Evolutionary conservation across 2,888 invertebrate genomes (phyloP).

Genomic region (Callosobruchus maculatus): DNA sequence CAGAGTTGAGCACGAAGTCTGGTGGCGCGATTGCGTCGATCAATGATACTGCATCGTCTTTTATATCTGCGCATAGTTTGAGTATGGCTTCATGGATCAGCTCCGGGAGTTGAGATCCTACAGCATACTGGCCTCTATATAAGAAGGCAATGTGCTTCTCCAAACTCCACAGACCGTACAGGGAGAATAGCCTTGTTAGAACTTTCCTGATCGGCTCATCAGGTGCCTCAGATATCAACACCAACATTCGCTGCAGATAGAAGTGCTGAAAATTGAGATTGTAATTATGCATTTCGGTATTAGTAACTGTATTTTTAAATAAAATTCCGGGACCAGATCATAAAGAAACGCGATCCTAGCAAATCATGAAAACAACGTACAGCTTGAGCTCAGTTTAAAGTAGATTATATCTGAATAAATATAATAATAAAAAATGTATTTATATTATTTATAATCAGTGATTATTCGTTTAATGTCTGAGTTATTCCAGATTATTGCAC

Average conservation of each 20-base stretch:
- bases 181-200: conserved; percentile 58
- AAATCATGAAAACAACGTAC: no score
- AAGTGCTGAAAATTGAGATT: conserved; percentile 52
- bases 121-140: conserved; percentile 62
- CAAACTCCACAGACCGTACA: conserved; percentile 64
- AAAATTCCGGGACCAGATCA: no score
- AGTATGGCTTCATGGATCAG: conserved; percentile 67
- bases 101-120: conserved; percentile 53
- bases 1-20: conserved; percentile 81
- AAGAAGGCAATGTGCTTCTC: conserved; percentile 75
- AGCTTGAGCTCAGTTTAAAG: no score
- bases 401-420: no score
- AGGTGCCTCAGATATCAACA: conserved; percentile 45
- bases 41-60: conserved; percentile 72
- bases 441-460: no score
- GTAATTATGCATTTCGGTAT: no score
- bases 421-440: no score
- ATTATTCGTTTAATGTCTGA: no score
- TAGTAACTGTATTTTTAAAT: no score
- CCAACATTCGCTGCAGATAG: conserved; percentile 54
- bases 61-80: conserved; percentile 58
- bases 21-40: conserved; percentile 83
- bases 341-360: no score
- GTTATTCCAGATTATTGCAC: no score
- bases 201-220: conserved; percentile 54